Evolutionary conservation across 2,797 vertebrate species (phyloP).

Genomic region (Dendrocincla tyrannina): DNA sequence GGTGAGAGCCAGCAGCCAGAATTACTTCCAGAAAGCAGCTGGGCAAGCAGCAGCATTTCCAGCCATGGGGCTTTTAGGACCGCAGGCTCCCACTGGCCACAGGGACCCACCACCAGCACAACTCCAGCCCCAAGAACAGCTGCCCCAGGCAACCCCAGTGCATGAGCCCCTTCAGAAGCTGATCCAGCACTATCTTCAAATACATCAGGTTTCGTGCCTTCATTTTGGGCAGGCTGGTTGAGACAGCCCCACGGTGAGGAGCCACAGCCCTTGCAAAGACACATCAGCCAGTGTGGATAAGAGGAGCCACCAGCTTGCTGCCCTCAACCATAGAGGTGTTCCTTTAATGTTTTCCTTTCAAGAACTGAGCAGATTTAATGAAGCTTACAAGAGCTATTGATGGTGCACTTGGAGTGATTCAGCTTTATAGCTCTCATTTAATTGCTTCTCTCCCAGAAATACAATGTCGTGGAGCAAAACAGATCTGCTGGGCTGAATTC

Average conservation of each 20-base stretch:
- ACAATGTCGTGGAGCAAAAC: neutral
- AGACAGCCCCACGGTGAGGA: neutral
- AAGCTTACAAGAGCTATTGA: neutral
- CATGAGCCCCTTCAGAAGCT: neutral
- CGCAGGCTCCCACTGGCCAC: neutral
- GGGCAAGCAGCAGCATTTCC: neutral
- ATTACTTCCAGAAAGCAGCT: neutral
- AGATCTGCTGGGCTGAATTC: neutral
- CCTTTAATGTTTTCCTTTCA: neutral
- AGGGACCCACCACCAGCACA: neutral
- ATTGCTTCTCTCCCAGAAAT: neutral
- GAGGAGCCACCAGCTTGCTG: fast-evolving
- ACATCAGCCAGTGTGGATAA: neutral
- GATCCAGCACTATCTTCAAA: neutral
- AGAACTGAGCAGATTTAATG: neutral
- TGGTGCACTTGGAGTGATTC: neutral
- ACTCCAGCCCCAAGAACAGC: neutral
- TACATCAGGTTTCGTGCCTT: neutral
- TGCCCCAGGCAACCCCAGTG: fast-evolving
- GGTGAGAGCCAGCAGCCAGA: neutral
- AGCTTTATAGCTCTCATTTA: neutral
- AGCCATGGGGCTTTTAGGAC: neutral
- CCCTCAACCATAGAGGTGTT: fast-evolving
- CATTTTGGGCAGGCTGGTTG: neutral
- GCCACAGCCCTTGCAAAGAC: neutral